Evolutionary conservation across 1,140 invertebrate species (phyloP).

Genomic region (Megathymus violae): DNA sequence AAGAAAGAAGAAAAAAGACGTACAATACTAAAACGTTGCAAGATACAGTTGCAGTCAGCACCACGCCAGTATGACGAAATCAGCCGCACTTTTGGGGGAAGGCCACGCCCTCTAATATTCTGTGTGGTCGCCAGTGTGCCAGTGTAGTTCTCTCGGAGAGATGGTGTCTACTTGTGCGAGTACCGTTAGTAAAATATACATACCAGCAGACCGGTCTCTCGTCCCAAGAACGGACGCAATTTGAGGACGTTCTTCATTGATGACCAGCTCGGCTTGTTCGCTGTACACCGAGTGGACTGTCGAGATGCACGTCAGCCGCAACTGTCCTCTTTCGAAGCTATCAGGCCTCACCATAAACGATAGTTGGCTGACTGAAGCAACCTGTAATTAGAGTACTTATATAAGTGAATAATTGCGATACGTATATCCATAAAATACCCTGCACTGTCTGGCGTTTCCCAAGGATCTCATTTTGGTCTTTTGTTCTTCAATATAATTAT

Average conservation of each 20-base stretch:
- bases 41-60: no score
- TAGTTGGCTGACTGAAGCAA: constrained; percentile 72
- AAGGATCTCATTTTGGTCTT: neutral
- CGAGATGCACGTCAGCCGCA: constrained; percentile 86
- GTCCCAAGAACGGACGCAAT: constrained; percentile 88
- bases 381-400: constrained; percentile 44
- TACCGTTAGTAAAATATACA: no score
- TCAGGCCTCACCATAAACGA: constrained; percentile 80
- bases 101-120: no score
- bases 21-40: no score
- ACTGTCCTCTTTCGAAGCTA: constrained; percentile 85
- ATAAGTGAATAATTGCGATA: neutral
- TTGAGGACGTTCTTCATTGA: constrained; percentile 87
- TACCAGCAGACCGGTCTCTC: constrained; percentile 81
- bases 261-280: constrained; percentile 83
- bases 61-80: no score
- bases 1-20: no score
- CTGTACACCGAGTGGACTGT: constrained; percentile 87
- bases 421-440: no score
- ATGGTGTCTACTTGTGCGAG: no score
- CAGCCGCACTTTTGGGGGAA: no score
- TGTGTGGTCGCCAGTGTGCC: no score
- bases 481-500: neutral
- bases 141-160: no score
- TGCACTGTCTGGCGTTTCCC: no score